Evolutionary conservation across 2,113 vertebrate species (phyloP).

Genomic region (Scortum barcoo): DNA sequence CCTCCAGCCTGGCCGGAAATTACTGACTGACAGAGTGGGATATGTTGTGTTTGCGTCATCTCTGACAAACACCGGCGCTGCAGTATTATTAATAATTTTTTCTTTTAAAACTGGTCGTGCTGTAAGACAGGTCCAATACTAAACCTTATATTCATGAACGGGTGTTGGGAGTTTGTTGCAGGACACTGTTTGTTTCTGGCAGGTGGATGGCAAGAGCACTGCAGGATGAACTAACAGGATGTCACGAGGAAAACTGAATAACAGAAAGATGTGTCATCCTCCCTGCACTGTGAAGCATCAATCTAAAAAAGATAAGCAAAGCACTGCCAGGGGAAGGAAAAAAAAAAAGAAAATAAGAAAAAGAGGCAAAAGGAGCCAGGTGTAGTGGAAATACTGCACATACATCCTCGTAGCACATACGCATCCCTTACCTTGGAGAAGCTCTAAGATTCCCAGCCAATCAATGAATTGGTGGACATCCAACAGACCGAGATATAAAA

Average conservation of each 20-base stretch:
- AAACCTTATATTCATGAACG: conserved; percentile 33
- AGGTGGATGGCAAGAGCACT: conserved; percentile 53
- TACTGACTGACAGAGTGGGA: conserved; percentile 23
- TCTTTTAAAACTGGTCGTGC: conserved; percentile 27
- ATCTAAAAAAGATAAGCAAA: conserved; percentile 39
- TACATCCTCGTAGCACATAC: conserved; percentile 41
- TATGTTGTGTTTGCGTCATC: conserved; percentile 38
- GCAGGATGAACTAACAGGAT: conserved; percentile 67
- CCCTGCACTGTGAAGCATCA: conserved; percentile 35
- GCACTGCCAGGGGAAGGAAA: background rate
- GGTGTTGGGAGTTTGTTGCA: conserved; percentile 55
- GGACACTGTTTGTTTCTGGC: conserved; percentile 62
- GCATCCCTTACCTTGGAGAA: conserved; percentile 82
- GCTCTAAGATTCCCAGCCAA: conserved; percentile 79
- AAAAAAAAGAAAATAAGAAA: too few relatives aligned
- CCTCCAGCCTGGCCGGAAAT: conserved; percentile 26
- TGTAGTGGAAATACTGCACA: conserved; percentile 44
- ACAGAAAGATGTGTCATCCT: conserved; percentile 67
- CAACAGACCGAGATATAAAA: conserved; percentile 64
- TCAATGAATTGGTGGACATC: conserved; percentile 76
- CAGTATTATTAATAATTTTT: conserved; percentile 19
- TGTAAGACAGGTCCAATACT: conserved; percentile 30
- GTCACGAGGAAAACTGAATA: conserved; percentile 56
- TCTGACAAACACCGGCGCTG: conserved; percentile 47
- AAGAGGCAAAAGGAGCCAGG: conserved; percentile 36